Conservation (phyloP, 35 echinoderm and acorn worm species). For the Patiria miniata region DNA sequence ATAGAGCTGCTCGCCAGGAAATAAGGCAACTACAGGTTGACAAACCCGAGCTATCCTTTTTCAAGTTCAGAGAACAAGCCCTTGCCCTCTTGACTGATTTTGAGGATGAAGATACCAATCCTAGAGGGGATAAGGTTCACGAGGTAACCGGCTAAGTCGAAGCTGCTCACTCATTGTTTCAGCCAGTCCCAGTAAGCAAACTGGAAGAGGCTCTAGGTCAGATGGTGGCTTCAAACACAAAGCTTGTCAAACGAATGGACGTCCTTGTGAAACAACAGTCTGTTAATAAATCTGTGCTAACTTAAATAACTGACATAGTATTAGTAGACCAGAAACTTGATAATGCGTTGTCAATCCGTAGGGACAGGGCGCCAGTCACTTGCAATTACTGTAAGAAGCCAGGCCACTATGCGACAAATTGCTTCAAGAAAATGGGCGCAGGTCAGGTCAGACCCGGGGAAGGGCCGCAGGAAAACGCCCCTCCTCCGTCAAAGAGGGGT, state of each 20-base stretch:
- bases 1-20: not conserved
- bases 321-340: not conserved
- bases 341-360: not conserved
- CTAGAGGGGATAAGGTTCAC: not conserved
- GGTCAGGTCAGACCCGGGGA: not conserved
- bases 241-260: not conserved
- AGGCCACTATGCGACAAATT: not conserved
- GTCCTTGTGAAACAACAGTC: not conserved
- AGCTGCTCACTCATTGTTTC: too few relatives aligned
- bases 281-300: not conserved
- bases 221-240: not conserved
- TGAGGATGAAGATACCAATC: not conserved
- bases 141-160: too few relatives aligned
- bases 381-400: not conserved
- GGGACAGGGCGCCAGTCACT: not conserved
- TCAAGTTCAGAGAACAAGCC: not conserved
- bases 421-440: too few relatives aligned
- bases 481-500: not conserved
- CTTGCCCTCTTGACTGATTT: constrained; percentile 3
- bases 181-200: not conserved
- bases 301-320: not conserved
- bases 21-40: not conserved
- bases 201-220: not conserved
- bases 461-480: not conserved
- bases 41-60: not conserved